These are phyloP conservation scores for Drosophila monieri DNA, from an alignment of 2,888 invertebrate species.

Conservation along the genomic window DNA sequence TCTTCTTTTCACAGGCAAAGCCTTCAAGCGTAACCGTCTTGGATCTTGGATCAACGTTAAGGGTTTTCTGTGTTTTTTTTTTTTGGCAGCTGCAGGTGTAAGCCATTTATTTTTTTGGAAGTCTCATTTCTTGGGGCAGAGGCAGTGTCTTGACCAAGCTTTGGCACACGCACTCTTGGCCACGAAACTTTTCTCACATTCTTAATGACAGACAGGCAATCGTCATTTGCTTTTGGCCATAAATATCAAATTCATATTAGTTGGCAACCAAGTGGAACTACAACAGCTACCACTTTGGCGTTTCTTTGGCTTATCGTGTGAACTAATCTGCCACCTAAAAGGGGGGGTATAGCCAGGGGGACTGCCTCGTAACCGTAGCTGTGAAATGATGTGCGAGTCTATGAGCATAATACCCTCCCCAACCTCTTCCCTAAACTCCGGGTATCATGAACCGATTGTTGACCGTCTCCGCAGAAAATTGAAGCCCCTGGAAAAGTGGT, in stretches of 20 bases:
- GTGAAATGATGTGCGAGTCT: conserved; percentile 75
- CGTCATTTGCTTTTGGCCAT: conserved; percentile 45
- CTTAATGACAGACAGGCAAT: conserved; percentile 43
- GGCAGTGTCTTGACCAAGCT: conserved; percentile 7
- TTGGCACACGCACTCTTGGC: conserved; percentile 17
- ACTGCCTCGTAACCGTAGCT: conserved; percentile 45
- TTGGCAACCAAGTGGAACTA: conserved; percentile 65
- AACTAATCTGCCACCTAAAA: conserved; percentile 65
- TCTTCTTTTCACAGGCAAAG: conserved; percentile 69
- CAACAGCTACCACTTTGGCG: conserved; percentile 22
- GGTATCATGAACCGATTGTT: conserved; percentile 48
- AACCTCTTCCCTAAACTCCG: not conserved
- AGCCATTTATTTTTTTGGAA: not conserved
- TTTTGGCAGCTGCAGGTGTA: conserved; percentile 25
- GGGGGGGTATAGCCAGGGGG: conserved; percentile 21
- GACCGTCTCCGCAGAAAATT: conserved; percentile 66
- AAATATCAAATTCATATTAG: conserved; percentile 58
- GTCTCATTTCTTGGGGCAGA: conserved; percentile 5
- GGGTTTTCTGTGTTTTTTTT: not conserved
- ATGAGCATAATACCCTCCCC: conserved; percentile 58
- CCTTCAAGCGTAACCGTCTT: conserved; percentile 67
- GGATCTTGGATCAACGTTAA: conserved; percentile 11
- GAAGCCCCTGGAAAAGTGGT: conserved; percentile 67
- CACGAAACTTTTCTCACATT: conserved; percentile 43
- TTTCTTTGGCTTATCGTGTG: conserved; percentile 75